Evolutionary conservation across 2,113 vertebrate genomes (phyloP).

Genomic region (Donacobius atricapilla): DNA sequence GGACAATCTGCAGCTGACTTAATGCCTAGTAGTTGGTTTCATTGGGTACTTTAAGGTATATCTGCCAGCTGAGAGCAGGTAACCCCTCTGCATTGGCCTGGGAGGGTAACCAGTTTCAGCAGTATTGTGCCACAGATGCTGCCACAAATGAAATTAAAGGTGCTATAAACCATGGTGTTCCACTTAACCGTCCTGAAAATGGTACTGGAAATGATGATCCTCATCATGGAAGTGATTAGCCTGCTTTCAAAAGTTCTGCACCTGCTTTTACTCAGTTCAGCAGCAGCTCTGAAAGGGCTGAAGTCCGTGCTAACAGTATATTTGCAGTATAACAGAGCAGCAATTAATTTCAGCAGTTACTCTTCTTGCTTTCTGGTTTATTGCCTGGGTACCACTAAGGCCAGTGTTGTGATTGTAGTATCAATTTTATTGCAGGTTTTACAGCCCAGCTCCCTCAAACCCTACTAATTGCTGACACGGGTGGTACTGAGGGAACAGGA

Average conservation of each 20-base stretch:
- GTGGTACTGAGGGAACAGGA: background rate
- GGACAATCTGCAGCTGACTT: background rate
- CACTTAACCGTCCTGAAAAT: background rate
- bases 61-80: background rate
- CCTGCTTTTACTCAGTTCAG: background rate
- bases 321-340: background rate
- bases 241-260: background rate
- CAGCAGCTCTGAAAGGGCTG: background rate
- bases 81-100: background rate
- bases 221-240: background rate
- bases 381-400: background rate
- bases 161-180: background rate
- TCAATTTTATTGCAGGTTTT: background rate
- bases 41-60: background rate
- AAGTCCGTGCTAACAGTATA: background rate
- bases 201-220: background rate
- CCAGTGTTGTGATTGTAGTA: background rate
- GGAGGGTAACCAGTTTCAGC: background rate
- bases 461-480: background rate
- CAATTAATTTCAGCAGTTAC: conserved; percentile 26
- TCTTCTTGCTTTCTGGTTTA: background rate
- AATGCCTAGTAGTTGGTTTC: background rate
- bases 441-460: background rate
- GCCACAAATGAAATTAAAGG: background rate
- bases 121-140: background rate